Conservation (phyloP, 2,888 invertebrate genomes). For the Petrolisthes cinctipes region DNA sequence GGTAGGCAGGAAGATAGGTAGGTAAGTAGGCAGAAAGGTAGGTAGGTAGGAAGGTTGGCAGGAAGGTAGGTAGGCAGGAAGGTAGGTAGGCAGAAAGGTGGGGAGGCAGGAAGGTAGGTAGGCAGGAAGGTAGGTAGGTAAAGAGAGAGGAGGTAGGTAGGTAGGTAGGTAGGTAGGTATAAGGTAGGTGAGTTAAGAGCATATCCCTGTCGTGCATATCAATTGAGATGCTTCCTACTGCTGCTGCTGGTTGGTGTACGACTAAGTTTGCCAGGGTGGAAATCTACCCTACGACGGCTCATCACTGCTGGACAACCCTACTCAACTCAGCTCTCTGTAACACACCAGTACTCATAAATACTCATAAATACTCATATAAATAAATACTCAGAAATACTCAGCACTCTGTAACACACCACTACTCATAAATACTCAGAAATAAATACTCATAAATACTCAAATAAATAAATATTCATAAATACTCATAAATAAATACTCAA, state of each 20-base stretch:
- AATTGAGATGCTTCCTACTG: conserved; percentile 15
- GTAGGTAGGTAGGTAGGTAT: neutral
- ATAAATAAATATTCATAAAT: too few relatives aligned
- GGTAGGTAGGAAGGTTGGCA: conserved; percentile 16
- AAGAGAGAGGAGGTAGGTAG: neutral
- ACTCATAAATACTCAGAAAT: too few relatives aligned
- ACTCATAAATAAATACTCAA: too few relatives aligned
- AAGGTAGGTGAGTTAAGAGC: conserved; percentile 40
- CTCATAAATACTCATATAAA: too few relatives aligned
- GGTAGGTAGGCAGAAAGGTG: neutral
- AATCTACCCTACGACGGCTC: neutral
- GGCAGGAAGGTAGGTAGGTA: neutral
- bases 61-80: neutral
- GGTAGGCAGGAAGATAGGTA: neutral
- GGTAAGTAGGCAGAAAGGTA: neutral
- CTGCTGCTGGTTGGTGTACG: conserved; percentile 3
- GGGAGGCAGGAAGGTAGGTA: neutral
- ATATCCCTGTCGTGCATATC: conserved; percentile 52
- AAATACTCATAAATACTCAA: too few relatives aligned
- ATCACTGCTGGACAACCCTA: too few relatives aligned
- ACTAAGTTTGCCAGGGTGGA: neutral
- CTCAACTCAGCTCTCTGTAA: too few relatives aligned
- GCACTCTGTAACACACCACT: too few relatives aligned
- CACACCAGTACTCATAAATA: too few relatives aligned
- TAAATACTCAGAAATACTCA: too few relatives aligned